Base-by-base conservation (phyloP, 2,888 invertebrate genomes). In the Gari tellinella region DNA sequence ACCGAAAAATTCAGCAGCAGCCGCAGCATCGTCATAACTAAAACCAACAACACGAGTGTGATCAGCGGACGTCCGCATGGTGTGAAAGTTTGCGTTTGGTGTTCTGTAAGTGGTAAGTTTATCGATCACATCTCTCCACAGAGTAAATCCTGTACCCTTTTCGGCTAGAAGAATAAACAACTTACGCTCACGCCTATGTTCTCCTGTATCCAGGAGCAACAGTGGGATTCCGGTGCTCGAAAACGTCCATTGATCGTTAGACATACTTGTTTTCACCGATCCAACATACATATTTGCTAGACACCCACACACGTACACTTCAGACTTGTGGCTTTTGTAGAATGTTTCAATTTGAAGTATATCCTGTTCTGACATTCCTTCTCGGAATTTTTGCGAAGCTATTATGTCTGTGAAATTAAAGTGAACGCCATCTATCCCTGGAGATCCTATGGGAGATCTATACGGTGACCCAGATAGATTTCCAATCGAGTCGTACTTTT, bases 41-140 rank as follows among this genome's bases (percentile, higher is more conserved):
- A 96, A 94, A 7, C 96, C 96, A 57, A 95, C 95, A 88, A 95
- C 93, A 72, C 95, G 94, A 70, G 95, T 94, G 91, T 96, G 96
- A 90, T 96, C 96, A 38, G 94, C 93, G 14, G 96, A 96, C 81
- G 95, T 93, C 91, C 95, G 95, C 95, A 96, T 95, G 45, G 96
- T 96, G 91, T 96, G 96, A 90, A 96, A 96, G 72, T 91, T 92
- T 15, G 88, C 83, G 43, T 95, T 94, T 45, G 94, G 94, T 0
- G 95, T 95, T 61, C 81, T 87, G 93, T 96, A 96, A 66, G 95
- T 94, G 10, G 95, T 95, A 76, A 96, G 92, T 90, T 96, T 95
- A 91, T 96, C 96, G 82, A 96, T 95, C 55, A 94, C 94, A 91
- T 96, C 96, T 81, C 94, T 94, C 96, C 96, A 96, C 23, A 97